Evolutionary conservation across 2,113 vertebrate genomes (phyloP), one percentile per base, ranked within the genome.

Genomic region (Vicugna pacos): DNA sequence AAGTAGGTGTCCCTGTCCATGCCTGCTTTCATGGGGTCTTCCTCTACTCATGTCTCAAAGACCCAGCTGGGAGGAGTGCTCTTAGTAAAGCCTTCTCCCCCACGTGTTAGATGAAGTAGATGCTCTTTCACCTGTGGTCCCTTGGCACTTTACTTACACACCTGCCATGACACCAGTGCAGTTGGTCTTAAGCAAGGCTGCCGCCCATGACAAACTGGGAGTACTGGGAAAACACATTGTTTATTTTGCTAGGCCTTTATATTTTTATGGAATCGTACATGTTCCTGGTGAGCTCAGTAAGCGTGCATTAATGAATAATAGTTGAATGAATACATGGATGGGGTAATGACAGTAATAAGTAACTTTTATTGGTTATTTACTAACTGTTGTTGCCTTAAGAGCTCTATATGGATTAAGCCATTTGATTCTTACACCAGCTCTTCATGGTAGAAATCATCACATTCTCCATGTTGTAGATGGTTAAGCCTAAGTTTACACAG

Each of bases 1-100:
- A 69, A 75, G 5, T 4, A 14, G 8, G 1, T 16, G 81, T 6
- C 5, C 8, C 3, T 28, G 3, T 52, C 19, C 3, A 5, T 13
- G 16, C 10, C 46, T 24, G 3, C 81, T 88, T 24, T 16, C 12
- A 32, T 11, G 6, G 19, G 12, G 8, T 46, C 35, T 76, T 30
- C 22, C 17, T 50, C 50, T 5, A 65, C 9, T 72, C 48, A 30
- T 52, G 10, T 62, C 46, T 95, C 26, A 26, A 65, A 17, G 28
- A 46, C 11, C 50, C 14, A 32, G 1, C 1, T 30, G 32, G n/a
- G 17, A 6, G 12, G 3, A 17, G 4, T 77, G 76, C 83, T n/a
- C 30, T 84, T 16, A 35, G 67, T 26, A 83, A 73, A 50, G 1
- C 0, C 17, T 72, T 50, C 6, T 24, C 22, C 19, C 11, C 20